These are phyloP conservation scores for Oxyura jamaicensis DNA, from an alignment of 2,113 vertebrate species.

Conservation along the genomic window DNA sequence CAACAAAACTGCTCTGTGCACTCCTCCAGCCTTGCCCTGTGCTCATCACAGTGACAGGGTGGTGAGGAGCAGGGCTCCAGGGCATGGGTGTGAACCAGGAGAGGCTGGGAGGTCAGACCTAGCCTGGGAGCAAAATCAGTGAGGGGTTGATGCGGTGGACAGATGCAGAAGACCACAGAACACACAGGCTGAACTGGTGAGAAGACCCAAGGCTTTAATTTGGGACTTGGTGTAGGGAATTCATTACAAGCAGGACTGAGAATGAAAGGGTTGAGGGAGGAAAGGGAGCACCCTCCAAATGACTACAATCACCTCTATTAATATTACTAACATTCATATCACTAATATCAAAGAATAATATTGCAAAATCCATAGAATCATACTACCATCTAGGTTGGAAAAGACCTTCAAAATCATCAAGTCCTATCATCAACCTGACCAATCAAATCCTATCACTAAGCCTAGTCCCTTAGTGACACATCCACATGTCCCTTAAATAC, in stretches of 20 bases:
- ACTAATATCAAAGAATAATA: background rate
- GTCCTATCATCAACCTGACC: too few species aligned
- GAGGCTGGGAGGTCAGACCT: background rate
- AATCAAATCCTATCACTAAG: too few species aligned
- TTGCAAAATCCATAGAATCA: background rate
- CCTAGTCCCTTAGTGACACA: too few species aligned
- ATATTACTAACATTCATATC: background rate
- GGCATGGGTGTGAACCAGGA: background rate
- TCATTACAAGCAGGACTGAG: background rate
- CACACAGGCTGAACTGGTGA: background rate
- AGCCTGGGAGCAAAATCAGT: background rate
- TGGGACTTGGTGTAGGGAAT: background rate
- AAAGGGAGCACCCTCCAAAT: background rate
- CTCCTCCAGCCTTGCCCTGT: background rate
- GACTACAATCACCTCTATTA: background rate
- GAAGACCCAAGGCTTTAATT: background rate
- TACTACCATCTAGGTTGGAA: too few species aligned
- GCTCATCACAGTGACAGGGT: background rate
- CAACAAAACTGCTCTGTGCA: background rate
- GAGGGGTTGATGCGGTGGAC: rapidly evolving
- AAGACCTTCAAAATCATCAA: too few species aligned
- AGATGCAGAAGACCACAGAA: background rate
- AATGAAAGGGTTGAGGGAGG: background rate
- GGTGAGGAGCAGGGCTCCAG: rapidly evolving
- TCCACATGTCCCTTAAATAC: too few species aligned